These are phyloP conservation scores for Cyprinodon diabolis DNA, from an alignment of 2,797 vertebrate species.

Conservation along the genomic window DNA sequence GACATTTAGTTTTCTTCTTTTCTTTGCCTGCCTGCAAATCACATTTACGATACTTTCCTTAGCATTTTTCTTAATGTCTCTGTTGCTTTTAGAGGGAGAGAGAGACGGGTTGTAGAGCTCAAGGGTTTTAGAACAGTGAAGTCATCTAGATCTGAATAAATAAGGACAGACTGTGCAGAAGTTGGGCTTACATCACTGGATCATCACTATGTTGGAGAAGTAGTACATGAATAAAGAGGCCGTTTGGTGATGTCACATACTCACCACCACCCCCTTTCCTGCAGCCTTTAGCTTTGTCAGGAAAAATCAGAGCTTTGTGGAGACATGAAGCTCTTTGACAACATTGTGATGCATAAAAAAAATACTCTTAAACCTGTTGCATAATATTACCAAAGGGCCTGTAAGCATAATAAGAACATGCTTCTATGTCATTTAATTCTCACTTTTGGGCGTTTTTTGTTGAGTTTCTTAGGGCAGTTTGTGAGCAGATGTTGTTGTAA, in stretches of 20 bases:
- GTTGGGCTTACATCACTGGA: slow-evolving; percentile 3
- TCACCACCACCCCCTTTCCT: slow-evolving; percentile 22
- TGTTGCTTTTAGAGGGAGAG: neutral
- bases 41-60: neutral
- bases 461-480: neutral
- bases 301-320: slow-evolving; percentile 42
- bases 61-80: neutral
- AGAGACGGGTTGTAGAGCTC: neutral
- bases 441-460: neutral
- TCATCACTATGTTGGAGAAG: neutral
- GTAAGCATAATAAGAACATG: neutral
- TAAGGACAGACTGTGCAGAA: neutral
- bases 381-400: neutral
- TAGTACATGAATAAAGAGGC: neutral
- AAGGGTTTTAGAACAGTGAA: neutral
- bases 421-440: neutral
- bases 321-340: slow-evolving; percentile 32
- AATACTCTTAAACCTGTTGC: neutral
- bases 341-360: neutral
- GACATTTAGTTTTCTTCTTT: neutral
- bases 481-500: neutral
- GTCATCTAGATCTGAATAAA: neutral
- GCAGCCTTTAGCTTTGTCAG: slow-evolving; percentile 54
- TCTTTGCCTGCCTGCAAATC: neutral
- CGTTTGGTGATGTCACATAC: slow-evolving; percentile 35